Evolutionary conservation across 2,797 vertebrate genomes (phyloP), one percentile per base, ranked within the genome.

Genomic region (Crocodylus rhombifer): DNA sequence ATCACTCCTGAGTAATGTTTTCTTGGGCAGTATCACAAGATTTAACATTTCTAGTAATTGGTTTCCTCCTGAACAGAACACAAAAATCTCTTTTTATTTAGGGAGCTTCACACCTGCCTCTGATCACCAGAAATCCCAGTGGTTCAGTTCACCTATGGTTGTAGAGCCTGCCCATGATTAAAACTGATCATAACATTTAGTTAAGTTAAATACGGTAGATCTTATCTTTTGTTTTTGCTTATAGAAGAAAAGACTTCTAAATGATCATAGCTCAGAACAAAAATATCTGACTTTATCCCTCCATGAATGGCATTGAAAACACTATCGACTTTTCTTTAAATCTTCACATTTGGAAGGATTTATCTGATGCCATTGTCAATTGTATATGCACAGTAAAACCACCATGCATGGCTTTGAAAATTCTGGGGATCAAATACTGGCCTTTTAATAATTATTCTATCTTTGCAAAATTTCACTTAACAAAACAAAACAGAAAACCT

Each of bases 361-460:
- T 87, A 83, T 82, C 78, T 83, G 80, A 65, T 83, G 79, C 78
- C 79, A 79, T 69, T 87, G 65, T 64, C 80, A 83, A 91, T 83
- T 65, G 83, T 67, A 91, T 74, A 69, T 87, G 61, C 75, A 91
- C 79, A 83, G 82, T 64, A 60, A 91, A 67, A 82, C 51, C 65
- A 30, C 28, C 63, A 81, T 33, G 51, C 60, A 74, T 65, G 78
- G 84, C 28, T 79, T 61, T 74, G 75, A 82, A 82, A 91, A 91
- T 82, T 67, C 55, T 83, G 55, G 42, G 65, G 79, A 78, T 77
- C 56, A 51, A 33, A 63, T 82, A 87, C 82, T 87, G 51, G 55
- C 33, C 65, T 64, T 64, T 28, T 80, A 90, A 80, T 87, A 79
- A 83, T 76, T 82, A 78, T 56, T 57, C 33, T 79, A 26, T 25